These are phyloP conservation scores for Lycaon pictus DNA, from an alignment of 2,113 vertebrate genomes.

Conservation along the genomic window DNA sequence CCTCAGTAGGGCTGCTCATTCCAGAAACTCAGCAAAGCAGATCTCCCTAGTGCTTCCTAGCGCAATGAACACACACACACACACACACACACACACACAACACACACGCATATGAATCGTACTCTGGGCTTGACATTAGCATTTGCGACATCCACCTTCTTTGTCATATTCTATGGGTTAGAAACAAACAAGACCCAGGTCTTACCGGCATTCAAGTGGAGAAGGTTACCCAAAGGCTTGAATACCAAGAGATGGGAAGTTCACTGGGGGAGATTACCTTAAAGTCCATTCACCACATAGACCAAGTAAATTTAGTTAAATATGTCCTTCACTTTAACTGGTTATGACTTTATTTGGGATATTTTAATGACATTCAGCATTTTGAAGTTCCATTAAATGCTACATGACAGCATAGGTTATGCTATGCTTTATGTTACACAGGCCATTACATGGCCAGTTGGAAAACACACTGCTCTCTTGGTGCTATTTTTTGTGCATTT, in stretches of 20 bases:
- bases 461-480: background rate
- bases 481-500: background rate
- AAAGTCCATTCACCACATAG: background rate
- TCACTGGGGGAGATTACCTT: background rate
- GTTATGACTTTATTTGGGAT: background rate
- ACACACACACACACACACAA: background rate
- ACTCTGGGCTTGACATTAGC: background rate
- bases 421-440: background rate
- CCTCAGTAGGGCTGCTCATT: background rate
- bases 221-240: background rate
- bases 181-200: background rate
- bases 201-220: background rate
- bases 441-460: background rate
- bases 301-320: background rate
- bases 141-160: background rate
- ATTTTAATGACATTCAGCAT: background rate
- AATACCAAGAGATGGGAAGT: background rate
- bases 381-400: background rate
- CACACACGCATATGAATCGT: fast-evolving
- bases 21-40: background rate
- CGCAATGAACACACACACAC: background rate
- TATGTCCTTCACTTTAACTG: background rate
- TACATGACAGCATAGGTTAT: too few species aligned
- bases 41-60: background rate
- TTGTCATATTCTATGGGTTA: background rate